Base-by-base conservation (phyloP, 2,888 invertebrate genomes). In the Xiphydria camelus region DNA sequence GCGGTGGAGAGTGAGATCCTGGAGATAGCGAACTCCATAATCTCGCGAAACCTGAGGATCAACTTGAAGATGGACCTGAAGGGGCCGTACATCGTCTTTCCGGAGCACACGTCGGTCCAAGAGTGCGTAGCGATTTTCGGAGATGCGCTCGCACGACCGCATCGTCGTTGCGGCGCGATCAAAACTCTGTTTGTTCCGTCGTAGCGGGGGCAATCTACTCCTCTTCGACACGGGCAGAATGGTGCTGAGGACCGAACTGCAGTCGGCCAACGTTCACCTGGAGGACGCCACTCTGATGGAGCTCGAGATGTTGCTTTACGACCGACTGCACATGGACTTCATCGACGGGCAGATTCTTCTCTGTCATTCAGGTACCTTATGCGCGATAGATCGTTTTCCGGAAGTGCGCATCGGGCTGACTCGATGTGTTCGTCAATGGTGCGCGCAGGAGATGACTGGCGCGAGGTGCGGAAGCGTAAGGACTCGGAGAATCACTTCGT, bases 211-310 rank as follows among this genome's bases (percentile, higher is more conserved):
- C 4, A 84, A 85, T 59, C 79, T 89, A 18, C 76, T 91, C 64
- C 80, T 91, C 9, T 42, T 89, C 12, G 91, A 91, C 73, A 78
- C 88, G 25, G 89, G 89, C 18, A 82, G 85, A 35, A 77, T 88
- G 48, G 78, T 80, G 22, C 76, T 90, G 4, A 83, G 82, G 58
- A 89, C 88, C 9, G 90, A 91, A 66, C 74, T 90, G 38, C 89
- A 89, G 65, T 84, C 87, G 0, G 76, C 80, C 1, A 83, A 84
- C 51, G 75, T 84, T 37, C 81, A 83, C 6, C 73, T 87, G 1
- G 89, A 90, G 69, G 87, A 88, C 62, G 86, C 87, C 0, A 90
- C 90, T 0, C 85, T 87, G 61, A 89, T 89, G 83, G 91, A 91
- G 76, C 72, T 91, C 41, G 90, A 91, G 62, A 89, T 90, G 66